Conservation (phyloP, 2,113 vertebrate genomes). For the Xerus inauris region DNA sequence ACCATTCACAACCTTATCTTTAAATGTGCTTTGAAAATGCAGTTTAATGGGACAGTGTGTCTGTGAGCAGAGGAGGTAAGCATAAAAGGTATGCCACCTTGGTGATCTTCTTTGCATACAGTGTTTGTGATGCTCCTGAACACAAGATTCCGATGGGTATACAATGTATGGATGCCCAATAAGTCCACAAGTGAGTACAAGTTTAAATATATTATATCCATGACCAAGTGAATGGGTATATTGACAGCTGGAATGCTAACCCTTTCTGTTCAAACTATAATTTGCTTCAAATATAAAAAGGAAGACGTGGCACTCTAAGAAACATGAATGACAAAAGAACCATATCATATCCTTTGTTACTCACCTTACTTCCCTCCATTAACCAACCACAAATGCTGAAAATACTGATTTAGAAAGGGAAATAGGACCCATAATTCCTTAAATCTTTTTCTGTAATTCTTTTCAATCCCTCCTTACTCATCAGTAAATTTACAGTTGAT, state of each 20-base stretch:
- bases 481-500: neutral
- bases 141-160: neutral
- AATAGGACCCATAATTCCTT: neutral
- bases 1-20: neutral
- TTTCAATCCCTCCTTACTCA: neutral
- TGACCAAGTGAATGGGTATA: neutral
- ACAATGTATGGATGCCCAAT: accelerated
- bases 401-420: neutral
- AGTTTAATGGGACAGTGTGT: neutral
- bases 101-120: neutral
- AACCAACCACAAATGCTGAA: neutral
- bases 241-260: accelerated
- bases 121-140: neutral
- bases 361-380: neutral
- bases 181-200: neutral
- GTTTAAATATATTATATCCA: neutral
- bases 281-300: neutral
- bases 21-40: neutral
- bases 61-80: neutral
- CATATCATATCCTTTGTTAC: neutral
- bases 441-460: neutral
- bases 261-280: neutral
- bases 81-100: too few species aligned
- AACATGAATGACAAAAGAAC: neutral
- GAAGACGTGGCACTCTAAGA: neutral